Conservation (phyloP, 1,140 invertebrate genomes). For the Ctenoplectra terminalis region DNA sequence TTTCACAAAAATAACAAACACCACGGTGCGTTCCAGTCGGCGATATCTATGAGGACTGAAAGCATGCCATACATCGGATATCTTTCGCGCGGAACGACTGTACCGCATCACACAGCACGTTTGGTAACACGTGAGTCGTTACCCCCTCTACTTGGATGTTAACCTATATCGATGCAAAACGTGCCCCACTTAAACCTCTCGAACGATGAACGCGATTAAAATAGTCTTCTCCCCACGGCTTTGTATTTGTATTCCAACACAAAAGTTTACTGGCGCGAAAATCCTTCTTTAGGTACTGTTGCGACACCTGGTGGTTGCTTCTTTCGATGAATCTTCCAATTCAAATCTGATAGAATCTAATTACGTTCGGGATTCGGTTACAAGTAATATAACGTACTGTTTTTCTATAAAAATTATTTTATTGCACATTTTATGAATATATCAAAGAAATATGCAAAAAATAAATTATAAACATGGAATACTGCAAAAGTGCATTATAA, state of each 20-base stretch:
- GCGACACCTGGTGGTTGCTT: conserved; percentile 4
- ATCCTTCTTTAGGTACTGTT: background rate
- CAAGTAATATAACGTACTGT: background rate
- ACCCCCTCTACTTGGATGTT: conserved; percentile 37
- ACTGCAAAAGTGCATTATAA: conserved; percentile 11
- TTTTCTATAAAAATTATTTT: conserved; percentile 37
- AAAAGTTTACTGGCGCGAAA: conserved; percentile 26
- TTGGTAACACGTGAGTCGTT: conserved; percentile 63
- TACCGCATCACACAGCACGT: conserved; percentile 60
- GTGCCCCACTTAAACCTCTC: conserved; percentile 39
- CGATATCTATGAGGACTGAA: conserved; percentile 48
- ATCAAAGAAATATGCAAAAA: conserved; percentile 31
- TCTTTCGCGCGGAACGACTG: conserved; percentile 41
- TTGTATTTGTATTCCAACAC: background rate
- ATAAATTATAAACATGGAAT: conserved; percentile 31
- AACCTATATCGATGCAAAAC: conserved; percentile 54
- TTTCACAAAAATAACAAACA: conserved; percentile 20
- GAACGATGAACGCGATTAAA: conserved; percentile 51
- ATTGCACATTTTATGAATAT: conserved; percentile 36
- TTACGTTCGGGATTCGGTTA: background rate
- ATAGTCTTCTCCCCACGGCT: conserved; percentile 34
- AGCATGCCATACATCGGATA: conserved; percentile 8
- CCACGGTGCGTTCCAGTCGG: conserved; percentile 2
- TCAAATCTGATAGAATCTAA: background rate
- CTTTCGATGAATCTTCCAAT: background rate